A percentile compares a stretch with the other conserved stretches of the same genome.
Evolutionary conservation across 2,888 invertebrate genomes (phyloP).

Genomic region (Eupithecia pulchellata): DNA sequence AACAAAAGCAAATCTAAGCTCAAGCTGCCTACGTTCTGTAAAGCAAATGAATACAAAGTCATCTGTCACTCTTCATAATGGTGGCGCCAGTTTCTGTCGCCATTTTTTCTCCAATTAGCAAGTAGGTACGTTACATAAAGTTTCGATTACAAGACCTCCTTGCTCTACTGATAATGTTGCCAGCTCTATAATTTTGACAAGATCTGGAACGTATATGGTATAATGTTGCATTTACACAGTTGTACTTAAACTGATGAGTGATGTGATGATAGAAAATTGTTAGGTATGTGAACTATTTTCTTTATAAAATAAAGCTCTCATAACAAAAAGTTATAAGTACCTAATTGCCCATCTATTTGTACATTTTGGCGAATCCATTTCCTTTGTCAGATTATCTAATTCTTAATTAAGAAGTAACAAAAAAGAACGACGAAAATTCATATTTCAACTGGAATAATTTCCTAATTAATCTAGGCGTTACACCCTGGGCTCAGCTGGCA

Average conservation of each 20-base stretch:
- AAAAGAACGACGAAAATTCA: no score
- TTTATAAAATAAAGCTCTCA: no score
- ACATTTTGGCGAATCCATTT: no score
- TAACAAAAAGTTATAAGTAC: no score
- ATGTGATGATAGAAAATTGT: not conserved
- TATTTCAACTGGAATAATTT: not conserved
- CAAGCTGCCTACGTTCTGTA: no score
- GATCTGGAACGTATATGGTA: not conserved
- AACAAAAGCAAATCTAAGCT: not conserved
- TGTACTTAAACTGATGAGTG: not conserved
- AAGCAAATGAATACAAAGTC: not conserved
- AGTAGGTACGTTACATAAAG: slow-evolving; percentile 16
- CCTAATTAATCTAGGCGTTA: not conserved
- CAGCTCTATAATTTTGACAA: not conserved
- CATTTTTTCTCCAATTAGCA: slow-evolving; percentile 23
- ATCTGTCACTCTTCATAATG: not conserved
- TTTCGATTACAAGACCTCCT: slow-evolving; percentile 27
- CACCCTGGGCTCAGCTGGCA: slow-evolving; percentile 10
- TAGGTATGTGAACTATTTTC: not conserved
- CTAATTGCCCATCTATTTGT: not conserved
- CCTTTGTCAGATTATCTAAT: no score
- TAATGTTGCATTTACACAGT: not conserved
- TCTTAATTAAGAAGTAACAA: no score
- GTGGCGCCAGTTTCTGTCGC: slow-evolving; percentile 22
- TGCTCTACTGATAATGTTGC: slow-evolving; percentile 18